phyloP scores from a whole-genome alignment of 2,113 vertebrate genomes.

The Bujurquina vittata region DNA sequence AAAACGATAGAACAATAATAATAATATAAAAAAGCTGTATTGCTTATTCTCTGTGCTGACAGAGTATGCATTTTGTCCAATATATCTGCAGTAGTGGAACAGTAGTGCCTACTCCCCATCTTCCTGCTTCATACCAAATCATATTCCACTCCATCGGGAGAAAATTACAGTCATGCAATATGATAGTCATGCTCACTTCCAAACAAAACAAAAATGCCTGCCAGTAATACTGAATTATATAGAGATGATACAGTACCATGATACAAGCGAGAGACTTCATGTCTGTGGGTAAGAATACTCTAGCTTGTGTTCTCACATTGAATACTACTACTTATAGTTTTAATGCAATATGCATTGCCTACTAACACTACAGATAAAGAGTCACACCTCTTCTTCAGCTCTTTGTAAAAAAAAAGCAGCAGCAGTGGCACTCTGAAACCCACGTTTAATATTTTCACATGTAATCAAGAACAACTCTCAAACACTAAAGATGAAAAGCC shows the following conservation, averaged over 20 bases:
- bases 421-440: not conserved
- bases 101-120: not conserved
- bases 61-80: slow-evolving; percentile 23
- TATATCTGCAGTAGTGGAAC: not conserved
- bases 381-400: slow-evolving; percentile 1
- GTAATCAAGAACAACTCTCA: slow-evolving; percentile 44
- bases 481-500: slow-evolving; percentile 44
- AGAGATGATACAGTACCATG: not conserved
- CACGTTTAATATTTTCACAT: slow-evolving; percentile 34
- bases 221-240: not conserved
- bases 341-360: slow-evolving; percentile 2
- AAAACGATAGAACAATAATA: slow-evolving; percentile 30
- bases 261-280: not conserved
- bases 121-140: slow-evolving; percentile 5
- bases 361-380: slow-evolving; percentile 11
- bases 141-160: slow-evolving; percentile 14
- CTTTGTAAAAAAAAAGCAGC: not conserved
- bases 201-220: slow-evolving; percentile 24
- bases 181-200: not conserved
- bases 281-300: not conserved
- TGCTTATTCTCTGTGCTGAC: slow-evolving; percentile 35
- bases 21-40: slow-evolving; percentile 27
- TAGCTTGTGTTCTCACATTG: not conserved
- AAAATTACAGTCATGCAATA: slow-evolving; percentile 24
- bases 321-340: not conserved